Evolutionary conservation across 2,797 vertebrate species (phyloP), one percentile per base, ranked within the genome.

Genomic region (Agapornis canus): DNA sequence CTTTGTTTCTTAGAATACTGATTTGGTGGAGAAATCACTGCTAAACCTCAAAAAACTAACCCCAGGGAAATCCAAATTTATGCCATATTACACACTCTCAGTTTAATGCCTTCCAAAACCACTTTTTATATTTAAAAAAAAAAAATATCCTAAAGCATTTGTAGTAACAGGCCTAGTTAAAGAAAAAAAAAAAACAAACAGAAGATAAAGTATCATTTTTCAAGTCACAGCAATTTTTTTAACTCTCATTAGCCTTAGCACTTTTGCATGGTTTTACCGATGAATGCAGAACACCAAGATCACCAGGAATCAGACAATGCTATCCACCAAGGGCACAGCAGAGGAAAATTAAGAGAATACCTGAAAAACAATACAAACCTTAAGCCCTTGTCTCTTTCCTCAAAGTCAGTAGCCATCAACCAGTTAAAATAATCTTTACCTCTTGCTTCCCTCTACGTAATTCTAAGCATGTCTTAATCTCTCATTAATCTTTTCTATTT

Each of bases 61-160:
- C 23, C 63, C 43, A 3, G 7, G 42, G 20, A 26, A 49, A 49
- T 3, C 26, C 64, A 25, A 8, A 37, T 17, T 12, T 10, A 32
- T 3, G 11, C 66, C 15, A 0, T 6, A 2, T 45, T 21, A 18
- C 31, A 22, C 8, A 1, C 14, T 3, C 56, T 10, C 31, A 7
- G 25, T 25, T 70, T 47, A 26, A n/a, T 4, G 32, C 45, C 37
- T 21, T 2, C 49, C 37, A 65, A 69, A 56, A 0, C 10, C 35
- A 15, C 32, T 39, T 22, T 14, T 42, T 11, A 6, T 4, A 8
- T 13, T 13, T 17, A 10, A 63, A 31, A 63, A 59, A 80, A 19
- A 19, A 59, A 6, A 2, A 52, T 35, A 71, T 2, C 43, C 47
- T 1, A 8, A 21, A 40, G 59, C 2, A 1, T 29, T 9, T 35